Evolutionary conservation across 2,797 vertebrate species (phyloP), one percentile per base, ranked within the genome.

Genomic region (Manis javanica): DNA sequence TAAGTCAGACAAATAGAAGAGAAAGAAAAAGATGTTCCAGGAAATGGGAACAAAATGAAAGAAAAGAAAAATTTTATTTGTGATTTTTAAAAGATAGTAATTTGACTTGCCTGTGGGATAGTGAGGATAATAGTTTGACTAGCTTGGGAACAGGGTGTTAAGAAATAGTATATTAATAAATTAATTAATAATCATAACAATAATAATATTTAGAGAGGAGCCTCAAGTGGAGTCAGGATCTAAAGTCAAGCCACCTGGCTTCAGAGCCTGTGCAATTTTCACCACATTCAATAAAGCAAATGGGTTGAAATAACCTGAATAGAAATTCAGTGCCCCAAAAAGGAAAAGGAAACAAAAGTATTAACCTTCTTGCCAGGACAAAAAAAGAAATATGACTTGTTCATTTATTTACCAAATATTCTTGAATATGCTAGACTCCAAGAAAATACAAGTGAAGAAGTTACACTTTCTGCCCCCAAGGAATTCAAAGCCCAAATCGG

Each of bases 11-110:
- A 88, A 78, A 79, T 2, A 77, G 68, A 77, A 82, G 24, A 31
- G 19, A 77, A 69, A 89, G 24, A 78, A 9, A 84, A 87, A 81
- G 57, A 75, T 31, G 31, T 90, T 71, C 37, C 26, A 93, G 59
- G n/a, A 95, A 84, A 84, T 69, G 23, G 21, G 21, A 85, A 71
- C 7, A 88, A 92, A 84, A 69, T 42, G 24, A 94, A 63, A 90
- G 13, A 66, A 81, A 3, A 69, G n/a, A 71, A 79, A 94, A 82
- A 59, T 46, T 10, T 46, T 10, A 46, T 46, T 46, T 46, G 46
- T 46, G 10, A 46, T 46, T 46, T 46, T 46, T 46, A 46, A 46
- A 46, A 46, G 46, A 46, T 4, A 78, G 34, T 91, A 37, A 92
- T 83, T 92, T 83, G 46, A 84, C 87, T 71, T 92, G 64, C 42